Base-by-base conservation (phyloP, 2,888 invertebrate genomes). In the Eupithecia insigniata region DNA sequence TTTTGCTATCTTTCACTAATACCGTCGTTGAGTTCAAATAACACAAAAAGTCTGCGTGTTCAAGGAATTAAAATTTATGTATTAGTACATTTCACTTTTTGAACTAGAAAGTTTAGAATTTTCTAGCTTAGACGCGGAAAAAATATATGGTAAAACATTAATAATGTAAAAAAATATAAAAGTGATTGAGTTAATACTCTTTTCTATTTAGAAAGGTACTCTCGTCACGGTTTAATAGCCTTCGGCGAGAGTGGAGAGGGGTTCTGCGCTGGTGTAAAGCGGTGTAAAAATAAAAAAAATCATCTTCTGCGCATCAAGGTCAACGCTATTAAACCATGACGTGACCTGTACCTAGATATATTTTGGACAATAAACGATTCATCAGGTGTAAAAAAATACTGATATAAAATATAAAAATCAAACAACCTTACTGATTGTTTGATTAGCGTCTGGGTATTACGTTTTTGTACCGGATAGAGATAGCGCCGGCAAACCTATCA, bases 391-490 rank as follows among this genome's bases (percentile, higher is more conserved):
- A 26, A 26, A 26, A 26, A 55, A 26, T n/a, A 43, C 39, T 2
- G 14, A 51, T 7, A 51, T 1, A 5, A 5, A 55, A 55, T 26
- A 55, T 14, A 14, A 55, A 51, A 14, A 4, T 55, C 12, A 55
- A 55, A 55, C 55, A 51, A 51, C 10, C n/a, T 46, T 22, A 43
- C 26, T 18, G 26, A 12, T 22, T 51, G 26, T 55, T 55, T 55
- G 55, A 55, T 51, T 22, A 22, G 8, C 51, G 39, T 6, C 18
- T 43, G 18, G 18, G 36, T 65, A 51, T 65, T 64, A 64, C 36
- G 67, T 67, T 55, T 71, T 30, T 55, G 30, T 51, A 66, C 34
- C 61, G 30, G 62, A 66, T 26, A 34, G 51, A 66, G 58, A 67
- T 71, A 30, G 60, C 30, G 30, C 30, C 39, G 34, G 51, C 64